These are phyloP conservation scores for Capreolus pygargus DNA, from an alignment of 2,113 vertebrate species.

Conservation along the genomic window DNA sequence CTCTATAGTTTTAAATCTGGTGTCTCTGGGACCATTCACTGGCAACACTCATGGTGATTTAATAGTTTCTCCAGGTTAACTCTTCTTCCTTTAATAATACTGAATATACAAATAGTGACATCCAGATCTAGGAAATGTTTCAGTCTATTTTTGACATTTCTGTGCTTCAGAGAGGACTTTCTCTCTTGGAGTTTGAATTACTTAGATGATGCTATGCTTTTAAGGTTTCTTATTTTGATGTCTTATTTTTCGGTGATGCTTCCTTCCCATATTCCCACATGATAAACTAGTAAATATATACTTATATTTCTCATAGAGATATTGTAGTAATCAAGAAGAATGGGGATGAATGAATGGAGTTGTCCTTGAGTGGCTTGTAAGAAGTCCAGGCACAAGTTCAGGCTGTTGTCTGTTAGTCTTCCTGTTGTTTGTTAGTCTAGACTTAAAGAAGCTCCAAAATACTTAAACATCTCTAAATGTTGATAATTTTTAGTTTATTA, in stretches of 20 bases:
- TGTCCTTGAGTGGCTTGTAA: neutral
- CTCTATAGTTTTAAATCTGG: neutral
- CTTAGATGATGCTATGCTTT: neutral
- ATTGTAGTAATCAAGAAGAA: neutral
- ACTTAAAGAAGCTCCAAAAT: neutral
- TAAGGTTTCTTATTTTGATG: neutral
- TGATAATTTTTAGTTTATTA: neutral
- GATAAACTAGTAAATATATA: neutral
- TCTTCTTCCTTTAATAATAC: neutral
- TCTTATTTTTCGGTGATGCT: neutral
- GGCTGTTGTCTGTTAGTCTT: neutral
- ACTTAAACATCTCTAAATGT: neutral
- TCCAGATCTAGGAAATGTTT: neutral
- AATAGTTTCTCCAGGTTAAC: neutral
- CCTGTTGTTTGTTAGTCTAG: neutral
- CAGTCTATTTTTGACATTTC: neutral
- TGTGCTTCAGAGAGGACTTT: neutral
- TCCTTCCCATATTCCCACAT: neutral
- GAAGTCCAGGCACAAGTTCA: neutral
- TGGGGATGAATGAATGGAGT: neutral
- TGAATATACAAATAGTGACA: neutral
- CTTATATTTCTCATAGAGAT: neutral
- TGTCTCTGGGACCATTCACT: neutral
- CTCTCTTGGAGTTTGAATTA: neutral
- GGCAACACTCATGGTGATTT: neutral